Percentiles rank a stretch among this genome's conserved stretches.
Conservation (phyloP, 2,113 vertebrate genomes). For the Tricholaema leucomelas region DNA sequence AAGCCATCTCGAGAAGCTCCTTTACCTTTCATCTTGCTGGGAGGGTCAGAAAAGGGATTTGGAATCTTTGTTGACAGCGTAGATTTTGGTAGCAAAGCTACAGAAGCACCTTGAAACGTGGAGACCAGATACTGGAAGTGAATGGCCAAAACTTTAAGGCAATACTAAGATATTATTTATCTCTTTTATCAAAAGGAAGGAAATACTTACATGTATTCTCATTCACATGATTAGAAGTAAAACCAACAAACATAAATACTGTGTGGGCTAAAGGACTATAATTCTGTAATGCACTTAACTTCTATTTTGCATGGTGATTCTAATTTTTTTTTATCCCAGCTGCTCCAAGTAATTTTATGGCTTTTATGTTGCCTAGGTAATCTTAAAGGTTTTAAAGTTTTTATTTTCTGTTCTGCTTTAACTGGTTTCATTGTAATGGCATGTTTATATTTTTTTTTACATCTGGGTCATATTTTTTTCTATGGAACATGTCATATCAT, state of each 20-base stretch:
- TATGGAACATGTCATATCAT: conserved; percentile 8
- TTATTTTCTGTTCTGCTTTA: background rate
- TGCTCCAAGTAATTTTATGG: background rate
- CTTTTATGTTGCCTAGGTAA: conserved; percentile 4
- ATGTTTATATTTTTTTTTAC: background rate
- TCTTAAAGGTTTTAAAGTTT: conserved; percentile 12
- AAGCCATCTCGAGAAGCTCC: conserved; percentile 94
- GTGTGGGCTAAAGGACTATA: background rate
- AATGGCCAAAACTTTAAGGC: conserved; percentile 93
- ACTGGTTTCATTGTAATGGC: background rate
- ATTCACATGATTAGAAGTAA: background rate
- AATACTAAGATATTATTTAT: background rate
- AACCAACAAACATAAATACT: background rate
- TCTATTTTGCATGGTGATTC: background rate
- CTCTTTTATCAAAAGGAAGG: background rate
- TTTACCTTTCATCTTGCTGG: conserved; percentile 91
- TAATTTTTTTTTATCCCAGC: background rate
- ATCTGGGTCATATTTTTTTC: background rate
- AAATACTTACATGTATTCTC: conserved; percentile 1
- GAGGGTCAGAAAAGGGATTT: conserved; percentile 95
- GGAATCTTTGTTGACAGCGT: conserved; percentile 96
- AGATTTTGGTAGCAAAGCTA: conserved; percentile 91
- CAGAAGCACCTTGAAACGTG: conserved; percentile 93
- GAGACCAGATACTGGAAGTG: conserved; percentile 98
- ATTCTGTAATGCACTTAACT: background rate